These are phyloP conservation scores for Druon quercuslanigerum DNA, from an alignment of 1,140 invertebrate species.

Conservation along the genomic window DNA sequence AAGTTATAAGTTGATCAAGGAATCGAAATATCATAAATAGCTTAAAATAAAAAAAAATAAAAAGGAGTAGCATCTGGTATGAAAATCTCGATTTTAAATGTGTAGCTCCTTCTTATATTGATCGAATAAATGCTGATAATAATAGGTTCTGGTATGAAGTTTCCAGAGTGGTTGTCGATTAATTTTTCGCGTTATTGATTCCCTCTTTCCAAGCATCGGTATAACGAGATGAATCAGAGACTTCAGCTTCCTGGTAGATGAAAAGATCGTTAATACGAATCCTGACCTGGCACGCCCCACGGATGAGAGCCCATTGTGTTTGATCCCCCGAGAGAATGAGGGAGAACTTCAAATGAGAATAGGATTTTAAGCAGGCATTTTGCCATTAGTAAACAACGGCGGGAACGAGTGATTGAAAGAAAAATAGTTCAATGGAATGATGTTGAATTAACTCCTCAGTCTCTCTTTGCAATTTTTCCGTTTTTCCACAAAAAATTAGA, in stretches of 20 bases:
- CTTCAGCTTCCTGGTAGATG: conserved; percentile 41
- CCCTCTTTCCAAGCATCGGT: conserved; percentile 34
- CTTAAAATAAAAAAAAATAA: too few species aligned
- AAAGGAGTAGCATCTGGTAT: neutral
- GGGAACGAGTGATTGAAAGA: conserved; percentile 15
- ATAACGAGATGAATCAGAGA: conserved; percentile 46
- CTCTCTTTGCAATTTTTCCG: neutral
- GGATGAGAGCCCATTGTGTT: conserved; percentile 54
- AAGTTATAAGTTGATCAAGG: too few species aligned
- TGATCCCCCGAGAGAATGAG: conserved; percentile 48
- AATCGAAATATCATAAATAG: too few species aligned
- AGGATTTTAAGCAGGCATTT: conserved; percentile 44
- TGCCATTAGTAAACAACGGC: conserved; percentile 30
- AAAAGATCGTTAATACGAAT: conserved; percentile 63
- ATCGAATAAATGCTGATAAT: conserved; percentile 6
- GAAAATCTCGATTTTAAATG: neutral
- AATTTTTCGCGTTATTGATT: conserved; percentile 42
- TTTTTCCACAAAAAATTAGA: too few species aligned
- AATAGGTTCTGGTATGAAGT: conserved; percentile 28
- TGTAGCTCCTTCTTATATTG: neutral
- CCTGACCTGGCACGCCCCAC: conserved; percentile 40
- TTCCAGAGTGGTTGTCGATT: conserved; percentile 31
- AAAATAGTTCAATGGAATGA: conserved; percentile 15
- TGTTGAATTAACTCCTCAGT: neutral
- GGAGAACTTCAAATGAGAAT: conserved; percentile 50